A percentile compares a stretch with the other conserved stretches of the same genome.
Conservation (phyloP, 2,797 vertebrate species). For the Gallinago stenura region DNA sequence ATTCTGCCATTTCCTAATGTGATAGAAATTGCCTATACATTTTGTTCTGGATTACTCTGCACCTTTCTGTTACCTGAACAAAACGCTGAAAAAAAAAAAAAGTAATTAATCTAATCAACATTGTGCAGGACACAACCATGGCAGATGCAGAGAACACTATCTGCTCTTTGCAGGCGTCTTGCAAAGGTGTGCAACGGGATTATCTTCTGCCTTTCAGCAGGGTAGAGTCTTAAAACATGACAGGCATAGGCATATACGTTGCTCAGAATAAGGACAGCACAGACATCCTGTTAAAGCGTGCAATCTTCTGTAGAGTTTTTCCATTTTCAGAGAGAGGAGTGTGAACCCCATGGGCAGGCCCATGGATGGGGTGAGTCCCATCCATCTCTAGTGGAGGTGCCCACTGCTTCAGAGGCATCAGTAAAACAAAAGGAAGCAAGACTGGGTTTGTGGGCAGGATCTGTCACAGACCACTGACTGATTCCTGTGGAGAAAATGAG, state of each 20-base stretch:
- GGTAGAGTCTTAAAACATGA: neutral
- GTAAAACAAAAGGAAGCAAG: neutral
- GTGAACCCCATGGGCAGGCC: neutral
- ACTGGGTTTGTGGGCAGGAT: neutral
- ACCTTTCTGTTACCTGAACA: neutral
- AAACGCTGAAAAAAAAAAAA: neutral
- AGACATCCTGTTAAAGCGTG: neutral
- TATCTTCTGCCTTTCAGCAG: neutral
- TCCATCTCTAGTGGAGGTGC: neutral
- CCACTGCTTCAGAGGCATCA: neutral
- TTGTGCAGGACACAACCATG: neutral
- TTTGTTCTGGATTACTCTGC: neutral
- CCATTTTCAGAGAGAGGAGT: neutral
- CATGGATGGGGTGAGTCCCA: neutral
- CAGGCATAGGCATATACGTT: neutral
- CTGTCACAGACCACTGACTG: neutral
- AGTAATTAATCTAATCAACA: neutral
- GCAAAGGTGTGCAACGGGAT: neutral
- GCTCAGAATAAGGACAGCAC: neutral
- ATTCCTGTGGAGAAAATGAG: neutral
- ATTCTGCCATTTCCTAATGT: neutral
- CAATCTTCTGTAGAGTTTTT: neutral
- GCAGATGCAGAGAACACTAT: neutral
- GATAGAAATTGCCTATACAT: neutral
- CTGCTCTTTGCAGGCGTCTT: neutral